These are phyloP conservation scores for Limonius californicus DNA, from an alignment of 1,140 invertebrate genomes.

Conservation along the genomic window DNA sequence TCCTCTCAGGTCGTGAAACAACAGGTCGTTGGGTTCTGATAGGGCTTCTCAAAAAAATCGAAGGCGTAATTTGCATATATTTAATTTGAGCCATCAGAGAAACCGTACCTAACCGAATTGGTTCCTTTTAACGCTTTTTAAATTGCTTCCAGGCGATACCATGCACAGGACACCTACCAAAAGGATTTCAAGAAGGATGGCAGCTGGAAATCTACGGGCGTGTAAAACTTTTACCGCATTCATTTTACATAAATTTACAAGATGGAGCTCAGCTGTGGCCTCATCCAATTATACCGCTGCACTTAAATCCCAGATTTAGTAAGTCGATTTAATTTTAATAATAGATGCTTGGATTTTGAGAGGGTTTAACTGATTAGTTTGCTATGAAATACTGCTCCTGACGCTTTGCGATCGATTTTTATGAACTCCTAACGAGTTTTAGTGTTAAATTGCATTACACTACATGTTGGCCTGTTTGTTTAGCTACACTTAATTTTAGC, in stretches of 20 bases:
- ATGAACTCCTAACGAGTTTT: too few species aligned
- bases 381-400: background rate
- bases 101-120: too few species aligned
- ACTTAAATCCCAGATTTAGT: slow-evolving; percentile 63
- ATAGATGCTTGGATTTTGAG: background rate
- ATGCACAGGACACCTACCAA: slow-evolving; percentile 46
- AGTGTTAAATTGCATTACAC: too few species aligned
- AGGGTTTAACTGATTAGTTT: background rate
- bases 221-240: slow-evolving; percentile 60
- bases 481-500: too few species aligned
- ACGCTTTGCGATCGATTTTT: too few species aligned
- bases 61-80: too few species aligned
- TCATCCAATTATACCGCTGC: slow-evolving; percentile 58
- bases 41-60: too few species aligned
- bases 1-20: too few species aligned
- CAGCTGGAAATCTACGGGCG: slow-evolving; percentile 56
- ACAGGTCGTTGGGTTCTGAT: too few species aligned
- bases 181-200: slow-evolving; percentile 49
- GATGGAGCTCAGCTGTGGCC: slow-evolving; percentile 58
- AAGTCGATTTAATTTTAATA: slow-evolving; percentile 30
- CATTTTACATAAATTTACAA: slow-evolving; percentile 68
- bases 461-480: too few species aligned
- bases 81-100: too few species aligned
- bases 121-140: background rate
- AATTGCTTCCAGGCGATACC: slow-evolving; percentile 46